Conservation (phyloP, 64 coral and sea anemone genomes). For the Hydrozoanthus tunicans region DNA sequence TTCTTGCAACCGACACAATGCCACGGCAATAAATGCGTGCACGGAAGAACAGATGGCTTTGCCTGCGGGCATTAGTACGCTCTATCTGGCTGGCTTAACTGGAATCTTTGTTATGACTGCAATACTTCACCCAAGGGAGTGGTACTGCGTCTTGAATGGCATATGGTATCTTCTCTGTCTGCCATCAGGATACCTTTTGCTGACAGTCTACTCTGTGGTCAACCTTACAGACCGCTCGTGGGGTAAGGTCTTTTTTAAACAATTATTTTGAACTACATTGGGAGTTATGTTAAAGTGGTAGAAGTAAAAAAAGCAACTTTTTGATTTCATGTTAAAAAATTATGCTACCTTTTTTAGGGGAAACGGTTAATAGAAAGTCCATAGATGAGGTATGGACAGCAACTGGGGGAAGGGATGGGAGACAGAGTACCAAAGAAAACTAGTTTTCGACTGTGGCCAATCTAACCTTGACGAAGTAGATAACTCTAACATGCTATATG, state of each 20-base stretch:
- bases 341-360: neutral
- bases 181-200: slow-evolving; percentile 88
- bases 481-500: too few relatives aligned
- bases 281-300: neutral
- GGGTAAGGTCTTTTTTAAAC: slow-evolving; percentile 58
- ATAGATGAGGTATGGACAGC: neutral
- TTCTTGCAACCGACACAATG: neutral
- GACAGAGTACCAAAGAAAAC: neutral
- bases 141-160: slow-evolving; percentile 72
- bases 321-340: neutral
- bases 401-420: slow-evolving; percentile 8
- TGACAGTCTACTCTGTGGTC: slow-evolving; percentile 88
- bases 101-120: slow-evolving; percentile 76
- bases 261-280: too few relatives aligned
- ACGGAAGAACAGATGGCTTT: neutral
- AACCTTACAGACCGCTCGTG: slow-evolving; percentile 96
- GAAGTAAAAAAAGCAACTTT: neutral
- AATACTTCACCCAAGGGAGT: slow-evolving; percentile 71
- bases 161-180: slow-evolving; percentile 91
- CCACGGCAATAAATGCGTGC: neutral
- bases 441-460: too few relatives aligned
- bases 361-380: neutral
- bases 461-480: too few relatives aligned
- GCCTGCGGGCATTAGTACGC: slow-evolving; percentile 65
- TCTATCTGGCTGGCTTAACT: slow-evolving; percentile 69